Base-by-base conservation (phyloP, 92 coral and sea anemone genomes). In the Desmophyllum pertusum region DNA sequence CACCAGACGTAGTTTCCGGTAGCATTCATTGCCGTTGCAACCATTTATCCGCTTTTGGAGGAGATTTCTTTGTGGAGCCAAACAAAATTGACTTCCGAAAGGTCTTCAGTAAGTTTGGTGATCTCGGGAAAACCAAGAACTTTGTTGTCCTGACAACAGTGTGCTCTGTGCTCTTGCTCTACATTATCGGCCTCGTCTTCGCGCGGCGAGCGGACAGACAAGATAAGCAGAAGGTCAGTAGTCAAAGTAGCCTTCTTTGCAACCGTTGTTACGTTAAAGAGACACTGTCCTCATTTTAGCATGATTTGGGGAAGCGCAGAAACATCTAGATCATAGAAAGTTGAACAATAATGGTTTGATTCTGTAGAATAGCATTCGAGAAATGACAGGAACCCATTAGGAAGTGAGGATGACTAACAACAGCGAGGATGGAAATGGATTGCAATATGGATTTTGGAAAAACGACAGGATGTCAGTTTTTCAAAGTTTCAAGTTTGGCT, bases 21-120 rank as follows among this genome's bases (percentile, higher is more conserved):
- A 71, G 41, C 4, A 67, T 94, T 36, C 86, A 89, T 40, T 94
- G 98, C 73, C 74, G 80, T 53, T 93, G 98, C 86, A 85, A 84
- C 69, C 98, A 93, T 36, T 43, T 93, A 27, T 89, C 98, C 19
- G 70, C 98, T 3, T 93, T 93, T 78, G 98, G 98, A 38, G 95
- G 98, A 27, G 90, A 86, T 50, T 93, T 93, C 77, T 91, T 93
- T 50, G 98, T 93, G 70, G 88, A 90, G 30, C 92, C 95, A 29
- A 91, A 93, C 72, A 79, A 89, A 18, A 91, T 93, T 48, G 90
- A 93, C 15, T 93, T 84, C 71, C 73, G 55, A 10, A 75, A 35
- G 35, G 98, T 87, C 10, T 93, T 88, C 57, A 59, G 75, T 18
- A 78, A 90, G 72, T 90, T 96, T 68, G n/a, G 18, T 8, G 73